phyloP scores from a whole-genome alignment of 2,113 vertebrate genomes.

The Calypte anna region DNA sequence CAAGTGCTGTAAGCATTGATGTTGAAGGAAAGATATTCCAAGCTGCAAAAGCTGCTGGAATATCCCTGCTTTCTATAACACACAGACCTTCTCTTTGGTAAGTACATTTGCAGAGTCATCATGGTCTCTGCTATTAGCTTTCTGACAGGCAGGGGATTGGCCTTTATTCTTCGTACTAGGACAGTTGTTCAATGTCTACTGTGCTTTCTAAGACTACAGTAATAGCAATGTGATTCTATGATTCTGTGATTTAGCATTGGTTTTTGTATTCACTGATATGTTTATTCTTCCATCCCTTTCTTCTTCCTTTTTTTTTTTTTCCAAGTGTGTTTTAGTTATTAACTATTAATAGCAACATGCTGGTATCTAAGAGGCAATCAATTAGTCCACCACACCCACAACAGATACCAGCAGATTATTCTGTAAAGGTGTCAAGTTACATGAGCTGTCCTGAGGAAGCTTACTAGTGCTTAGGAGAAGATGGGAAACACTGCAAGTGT shows the following conservation, averaged over 20 bases:
- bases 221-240: not conserved
- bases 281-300: not conserved
- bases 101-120: slow-evolving; percentile 50
- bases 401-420: not conserved
- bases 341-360: not conserved
- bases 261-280: not conserved
- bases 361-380: not conserved
- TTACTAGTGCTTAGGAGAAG: not conserved
- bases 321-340: not conserved
- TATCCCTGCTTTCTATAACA: slow-evolving; percentile 96
- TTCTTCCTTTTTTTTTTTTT: not conserved
- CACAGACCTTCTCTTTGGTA: slow-evolving; percentile 98
- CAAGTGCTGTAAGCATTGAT: slow-evolving; percentile 97
- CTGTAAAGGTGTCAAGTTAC: not conserved
- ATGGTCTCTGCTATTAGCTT: not conserved
- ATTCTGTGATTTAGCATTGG: not conserved
- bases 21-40: slow-evolving; percentile 99
- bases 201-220: not conserved
- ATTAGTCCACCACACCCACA: not conserved
- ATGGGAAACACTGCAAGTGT: not conserved
- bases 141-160: not conserved
- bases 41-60: slow-evolving; percentile 91
- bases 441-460: not conserved
- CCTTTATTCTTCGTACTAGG: not conserved
- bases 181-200: not conserved